These are phyloP conservation scores for Coracopsis vasa DNA, from an alignment of 2,113 vertebrate genomes.

Conservation along the genomic window DNA sequence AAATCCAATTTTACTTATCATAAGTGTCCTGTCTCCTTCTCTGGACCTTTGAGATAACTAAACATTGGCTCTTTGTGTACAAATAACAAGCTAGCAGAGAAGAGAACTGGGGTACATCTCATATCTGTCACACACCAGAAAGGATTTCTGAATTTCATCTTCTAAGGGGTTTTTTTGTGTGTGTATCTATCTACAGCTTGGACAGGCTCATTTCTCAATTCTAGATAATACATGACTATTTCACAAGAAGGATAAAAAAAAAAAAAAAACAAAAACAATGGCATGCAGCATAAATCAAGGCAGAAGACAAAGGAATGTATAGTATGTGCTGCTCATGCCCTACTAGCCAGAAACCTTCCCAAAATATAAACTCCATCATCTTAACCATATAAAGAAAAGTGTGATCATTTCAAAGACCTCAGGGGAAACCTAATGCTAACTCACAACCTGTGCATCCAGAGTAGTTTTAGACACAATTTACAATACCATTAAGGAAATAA, in stretches of 20 bases:
- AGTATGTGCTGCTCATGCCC: accelerated
- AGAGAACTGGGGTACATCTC: neutral
- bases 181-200: neutral
- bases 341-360: neutral
- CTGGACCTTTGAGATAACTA: neutral
- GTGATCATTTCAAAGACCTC: neutral
- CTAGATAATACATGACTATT: neutral
- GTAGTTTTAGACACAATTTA: neutral
- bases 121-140: neutral
- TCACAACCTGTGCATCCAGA: neutral
- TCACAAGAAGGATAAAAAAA: neutral
- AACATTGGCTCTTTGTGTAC: neutral
- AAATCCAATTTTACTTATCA: neutral
- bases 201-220: neutral
- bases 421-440: neutral
- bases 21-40: neutral
- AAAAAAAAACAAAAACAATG: neutral
- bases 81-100: neutral
- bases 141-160: neutral
- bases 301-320: neutral
- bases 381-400: neutral
- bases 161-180: neutral
- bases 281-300: neutral
- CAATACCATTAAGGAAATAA: neutral
- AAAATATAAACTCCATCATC: neutral